These are phyloP conservation scores for Todus mexicanus DNA, from an alignment of 2,797 vertebrate species.

Conservation along the genomic window DNA sequence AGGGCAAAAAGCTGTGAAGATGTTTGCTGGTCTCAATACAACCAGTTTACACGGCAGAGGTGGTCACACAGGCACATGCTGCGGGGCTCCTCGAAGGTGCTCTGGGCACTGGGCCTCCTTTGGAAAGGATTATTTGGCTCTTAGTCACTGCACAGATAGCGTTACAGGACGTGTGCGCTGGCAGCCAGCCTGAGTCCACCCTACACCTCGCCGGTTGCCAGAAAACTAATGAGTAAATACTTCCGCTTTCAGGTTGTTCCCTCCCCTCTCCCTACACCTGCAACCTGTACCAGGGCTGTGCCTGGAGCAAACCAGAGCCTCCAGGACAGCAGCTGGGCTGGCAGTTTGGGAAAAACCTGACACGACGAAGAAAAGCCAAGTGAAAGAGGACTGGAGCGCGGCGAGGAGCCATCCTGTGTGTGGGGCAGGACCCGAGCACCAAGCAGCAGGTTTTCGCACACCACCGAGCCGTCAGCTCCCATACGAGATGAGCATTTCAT, in stretches of 20 bases:
- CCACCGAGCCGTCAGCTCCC: neutral
- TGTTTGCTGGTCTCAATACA: neutral
- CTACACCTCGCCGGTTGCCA: neutral
- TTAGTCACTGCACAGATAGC: neutral
- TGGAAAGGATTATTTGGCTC: neutral
- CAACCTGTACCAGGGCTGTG: neutral
- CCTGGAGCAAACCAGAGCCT: neutral
- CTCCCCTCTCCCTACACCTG: slow-evolving; percentile 14
- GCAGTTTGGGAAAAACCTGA: neutral
- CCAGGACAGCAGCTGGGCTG: neutral
- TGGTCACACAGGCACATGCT: neutral
- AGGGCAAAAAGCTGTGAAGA: neutral
- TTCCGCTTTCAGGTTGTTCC: slow-evolving; percentile 23
- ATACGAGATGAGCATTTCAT: slow-evolving; percentile 48
- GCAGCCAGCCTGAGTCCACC: neutral
- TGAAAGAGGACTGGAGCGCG: neutral
- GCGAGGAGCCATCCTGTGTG: rapidly evolving
- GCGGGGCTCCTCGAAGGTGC: rapidly evolving
- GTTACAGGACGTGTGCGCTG: neutral
- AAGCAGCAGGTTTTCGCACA: neutral
- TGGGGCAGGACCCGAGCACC: neutral
- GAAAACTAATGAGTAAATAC: slow-evolving; percentile 7
- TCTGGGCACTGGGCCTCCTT: neutral
- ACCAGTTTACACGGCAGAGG: neutral
- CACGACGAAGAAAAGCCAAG: rapidly evolving